Conservation (phyloP, 92 coral and sea anemone genomes). For the Plumapathes pennacea region DNA sequence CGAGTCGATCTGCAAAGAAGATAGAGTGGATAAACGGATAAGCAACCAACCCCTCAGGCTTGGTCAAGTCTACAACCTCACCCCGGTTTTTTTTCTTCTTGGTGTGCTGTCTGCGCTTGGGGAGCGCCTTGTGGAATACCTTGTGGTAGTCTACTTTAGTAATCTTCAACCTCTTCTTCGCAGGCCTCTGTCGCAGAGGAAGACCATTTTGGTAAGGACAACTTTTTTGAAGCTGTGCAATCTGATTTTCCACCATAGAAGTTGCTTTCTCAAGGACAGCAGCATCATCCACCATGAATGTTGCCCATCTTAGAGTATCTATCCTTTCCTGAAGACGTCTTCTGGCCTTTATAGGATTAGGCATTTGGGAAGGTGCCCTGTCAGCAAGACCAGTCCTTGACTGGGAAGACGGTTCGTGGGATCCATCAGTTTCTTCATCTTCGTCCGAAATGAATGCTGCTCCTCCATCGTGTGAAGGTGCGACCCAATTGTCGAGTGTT, state of each 20-base stretch:
- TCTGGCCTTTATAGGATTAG: slow-evolving; percentile 1
- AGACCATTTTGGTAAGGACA: slow-evolving; percentile 15
- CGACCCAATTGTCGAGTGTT: background rate
- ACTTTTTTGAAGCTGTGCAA: slow-evolving; percentile 1
- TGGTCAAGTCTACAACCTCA: background rate
- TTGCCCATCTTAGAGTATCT: slow-evolving; percentile 3
- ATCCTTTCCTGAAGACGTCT: slow-evolving; percentile 1
- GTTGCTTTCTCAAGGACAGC: slow-evolving; percentile 1
- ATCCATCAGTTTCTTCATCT: background rate
- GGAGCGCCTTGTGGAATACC: slow-evolving; percentile 44
- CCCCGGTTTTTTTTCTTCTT: slow-evolving; percentile 12
- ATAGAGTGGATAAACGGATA: background rate
- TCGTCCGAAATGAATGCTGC: background rate
- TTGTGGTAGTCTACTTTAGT: slow-evolving; percentile 44
- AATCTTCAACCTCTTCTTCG: slow-evolving; percentile 36
- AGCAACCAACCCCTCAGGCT: background rate
- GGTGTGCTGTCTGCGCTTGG: slow-evolving; percentile 8
- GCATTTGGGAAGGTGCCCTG: background rate
- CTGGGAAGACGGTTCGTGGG: background rate
- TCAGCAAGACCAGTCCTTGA: background rate
- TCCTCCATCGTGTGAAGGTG: background rate
- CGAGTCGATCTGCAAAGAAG: slow-evolving; percentile 3
- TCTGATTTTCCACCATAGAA: background rate
- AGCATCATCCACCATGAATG: slow-evolving; percentile 3
- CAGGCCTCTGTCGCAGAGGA: slow-evolving; percentile 39